Evolutionary conservation across 1,140 invertebrate genomes (phyloP).

Genomic region (Megalonaias nervosa): DNA sequence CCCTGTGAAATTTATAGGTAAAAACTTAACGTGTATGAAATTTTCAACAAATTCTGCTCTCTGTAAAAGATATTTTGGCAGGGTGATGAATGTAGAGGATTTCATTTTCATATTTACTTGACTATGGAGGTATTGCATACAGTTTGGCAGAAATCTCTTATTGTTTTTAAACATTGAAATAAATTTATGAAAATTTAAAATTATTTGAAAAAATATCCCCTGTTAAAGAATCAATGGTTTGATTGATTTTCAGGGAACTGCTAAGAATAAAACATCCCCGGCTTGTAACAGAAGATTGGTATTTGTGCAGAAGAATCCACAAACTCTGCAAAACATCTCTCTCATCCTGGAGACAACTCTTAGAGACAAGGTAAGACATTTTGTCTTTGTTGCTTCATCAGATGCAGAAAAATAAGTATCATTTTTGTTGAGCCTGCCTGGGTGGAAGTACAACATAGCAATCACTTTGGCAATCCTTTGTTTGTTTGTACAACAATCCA

Average conservation of each 20-base stretch:
- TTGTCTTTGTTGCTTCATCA: not conserved
- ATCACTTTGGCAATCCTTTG: not conserved
- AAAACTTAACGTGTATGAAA: no score
- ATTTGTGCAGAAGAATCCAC: conserved; percentile 78
- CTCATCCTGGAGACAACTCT: conserved; percentile 77
- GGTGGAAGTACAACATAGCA: not conserved
- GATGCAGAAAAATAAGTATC: not conserved
- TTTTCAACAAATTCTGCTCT: no score
- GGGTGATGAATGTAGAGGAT: no score
- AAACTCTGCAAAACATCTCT: conserved; percentile 75
- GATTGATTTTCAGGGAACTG: conserved; percentile 3
- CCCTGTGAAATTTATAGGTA: no score
- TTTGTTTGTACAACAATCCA: not conserved
- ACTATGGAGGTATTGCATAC: no score
- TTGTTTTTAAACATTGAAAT: no score
- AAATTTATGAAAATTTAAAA: no score
- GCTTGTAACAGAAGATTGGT: conserved; percentile 79
- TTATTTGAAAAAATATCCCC: no score
- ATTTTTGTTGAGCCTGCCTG: not conserved
- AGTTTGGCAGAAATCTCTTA: no score
- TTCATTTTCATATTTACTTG: no score
- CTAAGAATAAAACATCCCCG: conserved; percentile 79
- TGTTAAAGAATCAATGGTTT: no score
- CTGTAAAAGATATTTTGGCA: no score
- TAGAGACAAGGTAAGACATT: conserved; percentile 72